Evolutionary conservation across 2,888 invertebrate genomes (phyloP).

Genomic region (Andrena haemorrhoa): DNA sequence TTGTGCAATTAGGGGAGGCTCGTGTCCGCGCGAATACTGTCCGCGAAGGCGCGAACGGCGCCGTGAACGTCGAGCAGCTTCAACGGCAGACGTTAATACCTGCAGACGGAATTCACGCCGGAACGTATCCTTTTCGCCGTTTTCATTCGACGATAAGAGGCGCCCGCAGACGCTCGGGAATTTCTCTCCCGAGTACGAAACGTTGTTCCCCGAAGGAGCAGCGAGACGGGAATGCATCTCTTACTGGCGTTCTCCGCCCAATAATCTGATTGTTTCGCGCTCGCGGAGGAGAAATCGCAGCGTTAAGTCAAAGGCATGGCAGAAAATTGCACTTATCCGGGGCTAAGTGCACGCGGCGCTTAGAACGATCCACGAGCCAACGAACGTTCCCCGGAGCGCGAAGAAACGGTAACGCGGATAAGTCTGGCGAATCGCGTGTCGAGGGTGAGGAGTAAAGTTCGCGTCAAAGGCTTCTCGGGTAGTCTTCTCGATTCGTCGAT

Average conservation of each 20-base stretch:
- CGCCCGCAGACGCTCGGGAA: conserved; percentile 26
- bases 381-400: conserved; percentile 10
- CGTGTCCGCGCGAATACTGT: neutral
- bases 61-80: conserved; percentile 12
- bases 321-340: conserved; percentile 49
- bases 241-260: neutral
- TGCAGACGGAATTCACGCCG: neutral
- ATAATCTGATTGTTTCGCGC: conserved; percentile 18
- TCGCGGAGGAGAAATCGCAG: neutral
- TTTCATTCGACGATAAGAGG: conserved; percentile 30
- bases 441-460: conserved; percentile 48
- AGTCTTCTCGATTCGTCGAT: neutral
- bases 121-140: conserved; percentile 10
- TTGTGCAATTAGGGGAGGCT: neutral
- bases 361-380: conserved; percentile 18
- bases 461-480: conserved; percentile 21
- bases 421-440: conserved; percentile 51
- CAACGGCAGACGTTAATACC: neutral
- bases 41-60: neutral
- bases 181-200: conserved; percentile 36
- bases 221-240: conserved; percentile 16
- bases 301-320: conserved; percentile 29
- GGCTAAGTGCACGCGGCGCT: conserved; percentile 37
- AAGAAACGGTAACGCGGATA: conserved; percentile 47
- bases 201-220: conserved; percentile 25